Base-by-base conservation (phyloP, 2,797 vertebrate genomes). In the Pygocentrus nattereri region DNA sequence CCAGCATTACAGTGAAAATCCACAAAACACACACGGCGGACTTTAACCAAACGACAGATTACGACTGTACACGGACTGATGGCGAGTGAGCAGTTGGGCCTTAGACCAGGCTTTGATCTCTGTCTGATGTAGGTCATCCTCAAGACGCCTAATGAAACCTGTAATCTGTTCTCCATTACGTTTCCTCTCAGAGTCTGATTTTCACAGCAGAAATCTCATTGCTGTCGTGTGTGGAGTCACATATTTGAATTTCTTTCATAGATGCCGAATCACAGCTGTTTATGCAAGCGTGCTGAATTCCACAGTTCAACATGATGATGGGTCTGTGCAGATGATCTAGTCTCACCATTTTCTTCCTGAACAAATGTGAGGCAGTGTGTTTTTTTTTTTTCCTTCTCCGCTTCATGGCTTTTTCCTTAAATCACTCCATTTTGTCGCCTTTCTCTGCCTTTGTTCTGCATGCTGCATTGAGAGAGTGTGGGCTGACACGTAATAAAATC, bases 401-500 rank as follows among this genome's bases (percentile, higher is more conserved):
- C 71, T 49, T 72, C 49, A 30, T 52, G 56, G 62, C 54, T 50
- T 61, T 79, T 41, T 23, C n/a, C 58, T 74, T 44, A 62, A 64
- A 56, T 56, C 47, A 11, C 30, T 68, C 38, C 72, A 30, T 19
- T 54, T 58, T 74, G 56, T 58, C 31, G 78, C 56, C 68, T 79
- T 69, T 62, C 41, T 56, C 78, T 71, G 25, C 64, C 38, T 54
- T 80, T 78, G 44, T 81, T 82, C 61, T 80, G 74, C 56, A 77
- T 67, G 47, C 59, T 80, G 80, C 73, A 34, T 52, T 41, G 71
- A 56, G 78, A 74, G 68, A 62, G 82, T 59, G 81, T 82, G 75
- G 79, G 84, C 80, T 80, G 84, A 74, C 67, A 52, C 64, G 83
- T 74, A 85, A 82, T 82, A 82, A 85, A 85, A 79, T 21, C 25